phyloP scores from a whole-genome alignment of 2,888 invertebrate species.

The Rhagonycha lutea region DNA sequence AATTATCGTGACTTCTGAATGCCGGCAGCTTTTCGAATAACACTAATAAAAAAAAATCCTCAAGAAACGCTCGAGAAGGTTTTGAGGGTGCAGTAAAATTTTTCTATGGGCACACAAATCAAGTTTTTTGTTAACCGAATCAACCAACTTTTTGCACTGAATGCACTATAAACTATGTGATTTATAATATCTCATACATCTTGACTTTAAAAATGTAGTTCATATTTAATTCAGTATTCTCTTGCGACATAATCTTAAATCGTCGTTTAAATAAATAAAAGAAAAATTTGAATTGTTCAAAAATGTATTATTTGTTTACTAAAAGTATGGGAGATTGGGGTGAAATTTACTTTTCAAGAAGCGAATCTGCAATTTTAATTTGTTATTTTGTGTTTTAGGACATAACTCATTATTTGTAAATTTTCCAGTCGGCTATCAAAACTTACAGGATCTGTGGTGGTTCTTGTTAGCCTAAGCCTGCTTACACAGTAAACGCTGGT shows the following conservation, averaged over 20 bases:
- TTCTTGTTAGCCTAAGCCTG: no score
- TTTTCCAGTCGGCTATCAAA: no score
- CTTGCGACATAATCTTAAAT: constrained; percentile 3
- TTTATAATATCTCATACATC: constrained; percentile 32
- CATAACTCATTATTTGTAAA: no score
- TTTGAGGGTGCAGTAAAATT: constrained; percentile 23
- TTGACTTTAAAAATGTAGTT: constrained; percentile 25
- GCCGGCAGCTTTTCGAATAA: background rate
- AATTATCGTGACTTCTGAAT: background rate
- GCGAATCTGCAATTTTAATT: no score
- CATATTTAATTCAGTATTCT: constrained; percentile 20
- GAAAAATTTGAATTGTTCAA: background rate
- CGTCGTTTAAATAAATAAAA: background rate
- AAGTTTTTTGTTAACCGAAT: constrained; percentile 24
- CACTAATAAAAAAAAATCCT: constrained; percentile 1
- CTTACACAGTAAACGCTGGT: no score
- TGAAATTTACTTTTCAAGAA: no score
- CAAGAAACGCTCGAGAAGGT: constrained; percentile 5
- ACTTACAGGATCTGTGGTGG: no score
- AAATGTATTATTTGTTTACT: no score
- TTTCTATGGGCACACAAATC: constrained; percentile 33
- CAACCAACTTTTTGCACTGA: constrained; percentile 34
- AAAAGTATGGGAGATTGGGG: no score
- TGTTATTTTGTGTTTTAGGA: no score
- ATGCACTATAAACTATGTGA: constrained; percentile 32